A percentile compares a stretch with the other conserved stretches of the same genome.
Evolutionary conservation across 2,113 vertebrate species (phyloP).

Genomic region (Pantherophis guttatus): DNA sequence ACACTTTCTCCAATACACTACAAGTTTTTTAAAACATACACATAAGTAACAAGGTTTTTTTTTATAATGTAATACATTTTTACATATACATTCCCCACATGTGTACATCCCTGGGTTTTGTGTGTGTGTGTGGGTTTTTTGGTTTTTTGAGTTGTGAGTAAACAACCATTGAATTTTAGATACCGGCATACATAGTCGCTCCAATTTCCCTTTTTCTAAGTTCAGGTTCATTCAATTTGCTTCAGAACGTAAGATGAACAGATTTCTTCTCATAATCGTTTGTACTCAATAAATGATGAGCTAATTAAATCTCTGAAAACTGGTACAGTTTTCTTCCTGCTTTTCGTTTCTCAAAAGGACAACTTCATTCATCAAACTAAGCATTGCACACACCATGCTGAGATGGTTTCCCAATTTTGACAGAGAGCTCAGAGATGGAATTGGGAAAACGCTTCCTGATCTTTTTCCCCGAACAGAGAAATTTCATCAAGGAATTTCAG

Average conservation of each 20-base stretch:
- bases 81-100: not conserved
- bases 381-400: not conserved
- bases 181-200: not conserved
- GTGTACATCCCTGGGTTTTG: not conserved
- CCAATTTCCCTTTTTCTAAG: not conserved
- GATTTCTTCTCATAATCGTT: not conserved
- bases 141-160: not conserved
- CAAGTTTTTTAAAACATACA: not conserved
- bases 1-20: not conserved
- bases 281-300: not conserved
- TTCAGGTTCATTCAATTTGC: not conserved
- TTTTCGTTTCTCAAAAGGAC: not conserved
- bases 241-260: not conserved
- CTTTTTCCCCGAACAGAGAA: not conserved
- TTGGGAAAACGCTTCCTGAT: not conserved
- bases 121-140: no score
- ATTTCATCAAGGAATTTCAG: not conserved
- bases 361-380: not conserved
- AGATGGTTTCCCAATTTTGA: not conserved
- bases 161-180: not conserved
- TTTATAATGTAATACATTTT: not conserved
- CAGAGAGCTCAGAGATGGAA: not conserved
- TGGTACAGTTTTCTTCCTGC: not conserved
- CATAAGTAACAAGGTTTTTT: not conserved
- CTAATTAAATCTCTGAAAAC: not conserved